phyloP scores from a whole-genome alignment of 2,888 invertebrate genomes.

The Coelopa pilipes region DNA sequence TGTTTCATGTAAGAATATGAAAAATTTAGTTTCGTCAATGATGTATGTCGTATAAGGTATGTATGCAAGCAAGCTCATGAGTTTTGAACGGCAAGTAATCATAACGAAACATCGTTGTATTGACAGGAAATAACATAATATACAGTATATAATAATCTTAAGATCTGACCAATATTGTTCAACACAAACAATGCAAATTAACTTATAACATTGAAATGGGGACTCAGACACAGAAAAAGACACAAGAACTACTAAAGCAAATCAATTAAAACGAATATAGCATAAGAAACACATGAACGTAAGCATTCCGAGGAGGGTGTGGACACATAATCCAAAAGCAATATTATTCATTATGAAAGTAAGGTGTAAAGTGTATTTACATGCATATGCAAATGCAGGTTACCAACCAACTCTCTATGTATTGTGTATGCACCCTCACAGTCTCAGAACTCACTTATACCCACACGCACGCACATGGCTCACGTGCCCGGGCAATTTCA shows the following conservation, averaged over 20 bases:
- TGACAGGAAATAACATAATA: not conserved
- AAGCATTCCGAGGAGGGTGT: constrained; percentile 28
- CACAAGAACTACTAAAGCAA: constrained; percentile 31
- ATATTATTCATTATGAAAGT: no score
- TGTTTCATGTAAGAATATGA: constrained; percentile 21
- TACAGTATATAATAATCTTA: constrained; percentile 34
- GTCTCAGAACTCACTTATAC: no score
- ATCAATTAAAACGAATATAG: constrained; percentile 26
- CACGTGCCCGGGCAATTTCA: no score
- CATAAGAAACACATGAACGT: constrained; percentile 27
- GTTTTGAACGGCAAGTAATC: not conserved
- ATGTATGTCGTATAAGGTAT: no score
- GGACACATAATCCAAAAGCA: no score
- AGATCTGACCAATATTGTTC: constrained; percentile 51
- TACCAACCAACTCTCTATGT: no score
- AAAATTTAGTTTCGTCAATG: not conserved
- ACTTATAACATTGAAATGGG: constrained; percentile 9
- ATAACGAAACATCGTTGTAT: not conserved
- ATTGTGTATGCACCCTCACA: no score
- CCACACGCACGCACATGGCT: no score
- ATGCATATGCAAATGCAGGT: no score
- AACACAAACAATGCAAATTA: not conserved
- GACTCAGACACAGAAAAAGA: constrained; percentile 37
- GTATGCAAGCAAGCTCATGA: no score
- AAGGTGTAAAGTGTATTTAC: no score